Conservation (phyloP, 2,797 vertebrate genomes). For the Gambusia yucatana region DNA sequence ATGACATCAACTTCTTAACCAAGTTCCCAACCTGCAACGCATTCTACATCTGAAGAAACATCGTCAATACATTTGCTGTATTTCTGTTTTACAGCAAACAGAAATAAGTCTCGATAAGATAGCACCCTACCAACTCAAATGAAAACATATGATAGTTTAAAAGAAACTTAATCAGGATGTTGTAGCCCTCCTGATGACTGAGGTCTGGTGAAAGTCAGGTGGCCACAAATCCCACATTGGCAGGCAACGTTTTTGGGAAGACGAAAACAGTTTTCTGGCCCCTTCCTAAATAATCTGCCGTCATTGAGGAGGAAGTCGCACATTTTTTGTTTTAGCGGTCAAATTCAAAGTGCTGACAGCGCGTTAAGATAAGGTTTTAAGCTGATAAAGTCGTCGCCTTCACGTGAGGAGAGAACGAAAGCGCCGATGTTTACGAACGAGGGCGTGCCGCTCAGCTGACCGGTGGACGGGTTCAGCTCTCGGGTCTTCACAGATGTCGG, state of each 20-base stretch:
- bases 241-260: background rate
- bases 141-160: background rate
- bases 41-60: too few relatives aligned
- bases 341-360: constrained; percentile 39
- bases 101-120: background rate
- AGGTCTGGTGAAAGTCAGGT: constrained; percentile 19
- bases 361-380: constrained; percentile 23
- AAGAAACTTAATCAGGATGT: background rate
- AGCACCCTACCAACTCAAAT: background rate
- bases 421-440: constrained; percentile 38
- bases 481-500: constrained; percentile 14
- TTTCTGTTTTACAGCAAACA: background rate
- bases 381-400: constrained; percentile 2
- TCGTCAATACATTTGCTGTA: background rate
- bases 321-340: constrained; percentile 50
- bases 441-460: constrained; percentile 11
- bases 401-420: constrained; percentile 10
- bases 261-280: constrained; percentile 26
- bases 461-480: constrained; percentile 34
- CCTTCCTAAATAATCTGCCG: constrained; percentile 45
- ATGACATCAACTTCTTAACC: background rate
- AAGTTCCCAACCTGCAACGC: background rate
- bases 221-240: constrained; percentile 30
- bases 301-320: background rate
- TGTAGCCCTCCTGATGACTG: constrained; percentile 1